A percentile compares a stretch with the other conserved stretches of the same genome.
Evolutionary conservation across 2,797 vertebrate species (phyloP).

Genomic region (Acrossocheilus wenchowensis): DNA sequence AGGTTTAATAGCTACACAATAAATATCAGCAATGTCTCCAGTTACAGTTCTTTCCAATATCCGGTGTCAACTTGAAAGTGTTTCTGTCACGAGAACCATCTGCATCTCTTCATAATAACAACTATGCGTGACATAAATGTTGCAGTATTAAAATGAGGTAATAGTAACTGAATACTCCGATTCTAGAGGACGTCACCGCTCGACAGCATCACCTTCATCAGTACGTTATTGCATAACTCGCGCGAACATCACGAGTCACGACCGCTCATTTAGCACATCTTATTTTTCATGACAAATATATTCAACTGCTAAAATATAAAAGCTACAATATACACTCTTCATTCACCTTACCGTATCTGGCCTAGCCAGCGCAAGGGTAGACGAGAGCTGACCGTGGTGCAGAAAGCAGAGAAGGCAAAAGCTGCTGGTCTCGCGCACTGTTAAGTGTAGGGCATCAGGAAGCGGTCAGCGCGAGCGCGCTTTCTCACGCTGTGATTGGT

Average conservation of each 20-base stretch:
- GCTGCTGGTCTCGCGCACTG: constrained; percentile 54
- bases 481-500: constrained; percentile 68
- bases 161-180: not conserved
- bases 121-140: not conserved
- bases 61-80: not conserved
- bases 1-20: not conserved
- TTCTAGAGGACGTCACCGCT: not conserved
- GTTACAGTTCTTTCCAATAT: constrained; percentile 5
- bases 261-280: not conserved
- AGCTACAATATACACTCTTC: not conserved
- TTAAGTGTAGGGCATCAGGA: constrained; percentile 71
- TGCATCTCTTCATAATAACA: not conserved
- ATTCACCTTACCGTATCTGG: constrained; percentile 60
- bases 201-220: constrained; percentile 39
- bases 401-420: constrained; percentile 70
- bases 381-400: constrained; percentile 61
- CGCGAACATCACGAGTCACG: constrained; percentile 26
- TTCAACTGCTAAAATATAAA: not conserved
- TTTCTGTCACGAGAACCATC: not conserved
- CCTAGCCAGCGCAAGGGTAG: constrained; percentile 74
- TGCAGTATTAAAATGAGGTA: not conserved
- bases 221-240: constrained; percentile 23
- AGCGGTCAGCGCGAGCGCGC: constrained; percentile 45
- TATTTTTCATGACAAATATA: not conserved
- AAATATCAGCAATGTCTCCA: not conserved